Evolutionary conservation across 64 coral and sea anemone genomes (phyloP).

Genomic region (Pocillopora verrucosa): DNA sequence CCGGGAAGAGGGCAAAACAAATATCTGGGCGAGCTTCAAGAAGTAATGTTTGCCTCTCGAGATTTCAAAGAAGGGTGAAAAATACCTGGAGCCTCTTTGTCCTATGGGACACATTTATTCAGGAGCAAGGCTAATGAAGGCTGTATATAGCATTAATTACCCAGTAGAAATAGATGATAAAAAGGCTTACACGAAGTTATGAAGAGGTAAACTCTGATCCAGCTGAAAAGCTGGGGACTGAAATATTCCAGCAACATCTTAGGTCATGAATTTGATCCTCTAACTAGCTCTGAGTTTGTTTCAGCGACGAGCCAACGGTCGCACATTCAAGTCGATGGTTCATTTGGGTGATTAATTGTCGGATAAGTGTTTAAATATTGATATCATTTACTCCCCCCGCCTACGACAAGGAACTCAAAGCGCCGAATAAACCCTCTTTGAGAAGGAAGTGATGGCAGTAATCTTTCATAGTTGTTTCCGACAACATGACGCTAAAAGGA

Average conservation of each 20-base stretch:
- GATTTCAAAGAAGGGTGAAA: not conserved
- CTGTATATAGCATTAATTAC: not conserved
- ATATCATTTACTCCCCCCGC: not conserved
- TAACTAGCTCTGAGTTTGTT: no score
- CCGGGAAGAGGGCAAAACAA: not conserved
- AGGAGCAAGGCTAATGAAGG: not conserved
- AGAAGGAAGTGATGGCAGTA: not conserved
- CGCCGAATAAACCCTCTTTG: not conserved
- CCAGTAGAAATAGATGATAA: not conserved
- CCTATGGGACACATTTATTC: not conserved
- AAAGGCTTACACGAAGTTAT: not conserved
- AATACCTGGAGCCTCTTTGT: not conserved
- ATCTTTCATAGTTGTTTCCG: not conserved
- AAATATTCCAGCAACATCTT: not conserved
- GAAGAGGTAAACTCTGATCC: not conserved
- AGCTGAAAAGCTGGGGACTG: not conserved
- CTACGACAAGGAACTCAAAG: not conserved
- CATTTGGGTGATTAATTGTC: not conserved
- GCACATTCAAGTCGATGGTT: not conserved
- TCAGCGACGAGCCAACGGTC: no score
- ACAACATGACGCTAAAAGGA: not conserved
- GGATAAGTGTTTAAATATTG: not conserved
- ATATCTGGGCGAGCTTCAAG: not conserved
- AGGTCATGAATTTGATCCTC: no score
- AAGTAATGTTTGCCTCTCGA: not conserved